Evolutionary conservation across 1,140 invertebrate genomes (phyloP).

Genomic region (Propsilocerus akamusi): DNA sequence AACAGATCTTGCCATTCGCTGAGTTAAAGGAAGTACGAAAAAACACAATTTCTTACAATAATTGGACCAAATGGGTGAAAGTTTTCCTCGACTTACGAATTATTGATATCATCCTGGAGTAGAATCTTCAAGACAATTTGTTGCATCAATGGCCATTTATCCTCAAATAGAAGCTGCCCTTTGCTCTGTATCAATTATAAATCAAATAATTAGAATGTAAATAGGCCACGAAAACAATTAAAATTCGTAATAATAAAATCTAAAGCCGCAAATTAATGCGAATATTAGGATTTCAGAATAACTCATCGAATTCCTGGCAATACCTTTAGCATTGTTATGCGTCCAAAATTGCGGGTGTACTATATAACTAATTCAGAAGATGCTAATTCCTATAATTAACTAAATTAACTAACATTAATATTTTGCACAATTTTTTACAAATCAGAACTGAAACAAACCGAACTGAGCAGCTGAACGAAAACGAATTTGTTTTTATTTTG

Average conservation of each 20-base stretch:
- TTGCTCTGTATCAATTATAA: background rate
- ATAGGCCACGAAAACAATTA: background rate
- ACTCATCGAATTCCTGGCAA: background rate
- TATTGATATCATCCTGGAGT: background rate
- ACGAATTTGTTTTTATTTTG: too few relatives aligned
- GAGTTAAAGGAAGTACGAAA: too few relatives aligned
- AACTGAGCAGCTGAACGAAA: too few relatives aligned
- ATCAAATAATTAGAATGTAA: background rate
- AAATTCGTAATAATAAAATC: too few relatives aligned
- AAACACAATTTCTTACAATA: background rate
- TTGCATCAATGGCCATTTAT: slow-evolving; percentile 88
- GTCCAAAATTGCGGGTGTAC: background rate
- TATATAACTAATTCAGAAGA: background rate
- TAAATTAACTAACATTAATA: too few relatives aligned
- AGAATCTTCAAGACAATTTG: slow-evolving; percentile 75
- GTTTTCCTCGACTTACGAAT: background rate
- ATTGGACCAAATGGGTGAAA: background rate
- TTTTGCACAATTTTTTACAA: too few relatives aligned
- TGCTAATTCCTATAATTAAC: background rate
- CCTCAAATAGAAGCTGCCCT: slow-evolving; percentile 44
- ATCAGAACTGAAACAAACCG: too few relatives aligned
- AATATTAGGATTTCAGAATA: background rate
- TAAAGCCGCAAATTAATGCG: too few relatives aligned
- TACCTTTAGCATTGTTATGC: background rate
- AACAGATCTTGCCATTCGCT: slow-evolving; percentile 94